Conservation (phyloP, 2,888 invertebrate species). For the Pogonocherus hispidulus region DNA sequence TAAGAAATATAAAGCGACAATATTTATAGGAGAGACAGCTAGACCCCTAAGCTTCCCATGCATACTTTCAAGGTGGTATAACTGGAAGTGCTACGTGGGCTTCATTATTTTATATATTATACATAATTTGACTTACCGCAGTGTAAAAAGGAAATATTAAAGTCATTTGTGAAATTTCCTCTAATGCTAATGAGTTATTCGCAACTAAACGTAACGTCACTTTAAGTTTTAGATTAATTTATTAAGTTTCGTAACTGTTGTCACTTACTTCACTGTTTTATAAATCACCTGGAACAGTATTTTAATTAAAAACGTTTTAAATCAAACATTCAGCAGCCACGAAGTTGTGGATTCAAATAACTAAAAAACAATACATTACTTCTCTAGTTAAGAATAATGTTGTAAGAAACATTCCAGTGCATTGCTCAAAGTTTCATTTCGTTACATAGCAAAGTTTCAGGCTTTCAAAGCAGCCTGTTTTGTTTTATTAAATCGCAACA, state of each 20-base stretch:
- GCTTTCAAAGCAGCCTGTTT: conserved; percentile 21
- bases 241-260: background rate
- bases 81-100: too few relatives aligned
- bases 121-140: too few relatives aligned
- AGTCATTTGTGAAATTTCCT: too few relatives aligned
- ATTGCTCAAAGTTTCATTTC: conserved; percentile 20
- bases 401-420: conserved; percentile 17
- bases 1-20: too few relatives aligned
- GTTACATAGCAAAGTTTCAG: conserved; percentile 15
- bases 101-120: too few relatives aligned
- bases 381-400: background rate
- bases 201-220: background rate
- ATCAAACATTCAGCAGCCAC: background rate
- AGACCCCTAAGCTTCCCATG: too few relatives aligned
- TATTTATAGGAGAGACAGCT: too few relatives aligned
- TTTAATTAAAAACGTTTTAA: conserved; percentile 27
- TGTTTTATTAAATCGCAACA: conserved; percentile 27
- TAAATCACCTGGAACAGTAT: conserved; percentile 2
- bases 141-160: too few relatives aligned
- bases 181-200: background rate
- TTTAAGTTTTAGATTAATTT: conserved; percentile 12
- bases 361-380: conserved; percentile 12
- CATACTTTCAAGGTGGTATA: too few relatives aligned
- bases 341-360: background rate
- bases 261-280: conserved; percentile 3